A percentile compares a stretch with the other conserved stretches of the same genome.
Conservation (phyloP, 1,140 invertebrate species). For the Listronotus oregonensis region DNA sequence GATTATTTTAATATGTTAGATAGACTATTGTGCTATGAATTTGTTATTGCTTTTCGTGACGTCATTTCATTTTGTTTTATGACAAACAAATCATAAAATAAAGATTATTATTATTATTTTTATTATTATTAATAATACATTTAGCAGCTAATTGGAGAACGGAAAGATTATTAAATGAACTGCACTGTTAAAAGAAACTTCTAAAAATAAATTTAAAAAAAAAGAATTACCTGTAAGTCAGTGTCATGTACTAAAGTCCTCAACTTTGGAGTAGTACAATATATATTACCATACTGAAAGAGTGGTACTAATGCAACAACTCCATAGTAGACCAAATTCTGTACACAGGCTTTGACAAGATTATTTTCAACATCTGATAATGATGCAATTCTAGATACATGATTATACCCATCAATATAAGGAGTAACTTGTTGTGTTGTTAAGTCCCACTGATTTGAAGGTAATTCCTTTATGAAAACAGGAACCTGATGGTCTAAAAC, state of each 20-base stretch:
- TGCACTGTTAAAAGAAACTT: too few relatives aligned
- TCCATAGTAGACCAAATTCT: constrained; percentile 84
- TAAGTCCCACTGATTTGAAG: constrained; percentile 80
- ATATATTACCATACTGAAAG: constrained; percentile 93
- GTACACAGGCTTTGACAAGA: constrained; percentile 91
- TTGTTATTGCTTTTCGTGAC: too few relatives aligned
- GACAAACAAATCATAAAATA: too few relatives aligned
- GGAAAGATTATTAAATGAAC: too few relatives aligned
- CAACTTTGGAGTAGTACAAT: constrained; percentile 84
- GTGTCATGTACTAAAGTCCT: constrained; percentile 71
- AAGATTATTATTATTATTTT: too few relatives aligned
- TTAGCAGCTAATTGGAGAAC: too few relatives aligned
- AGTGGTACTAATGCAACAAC: constrained; percentile 83
- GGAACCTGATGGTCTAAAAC: constrained; percentile 92
- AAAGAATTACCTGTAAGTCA: constrained; percentile 58
- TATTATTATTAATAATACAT: too few relatives aligned
- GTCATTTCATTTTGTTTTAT: too few relatives aligned
- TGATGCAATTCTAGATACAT: constrained; percentile 80
- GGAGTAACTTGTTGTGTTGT: constrained; percentile 88
- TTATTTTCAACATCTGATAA: constrained; percentile 91
- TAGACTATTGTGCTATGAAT: too few relatives aligned
- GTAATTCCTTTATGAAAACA: constrained; percentile 70
- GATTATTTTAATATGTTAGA: too few relatives aligned
- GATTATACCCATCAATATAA: constrained; percentile 91
- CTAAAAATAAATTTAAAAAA: too few relatives aligned